A percentile compares a stretch with the other conserved stretches of the same genome.
Conservation (phyloP, 2,797 vertebrate genomes). For the Chaetophractus vellerosus region DNA sequence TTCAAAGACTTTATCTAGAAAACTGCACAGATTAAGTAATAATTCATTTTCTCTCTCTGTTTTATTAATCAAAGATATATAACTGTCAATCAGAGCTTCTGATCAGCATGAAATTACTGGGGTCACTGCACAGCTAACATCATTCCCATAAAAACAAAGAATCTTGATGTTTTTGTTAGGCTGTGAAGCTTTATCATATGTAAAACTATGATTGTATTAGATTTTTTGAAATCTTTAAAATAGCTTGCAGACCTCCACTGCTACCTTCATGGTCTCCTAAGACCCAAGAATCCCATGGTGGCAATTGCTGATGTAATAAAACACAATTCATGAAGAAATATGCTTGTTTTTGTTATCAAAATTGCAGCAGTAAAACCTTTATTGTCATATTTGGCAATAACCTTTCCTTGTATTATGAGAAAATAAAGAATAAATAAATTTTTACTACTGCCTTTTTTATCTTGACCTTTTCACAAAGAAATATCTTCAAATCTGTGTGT, state of each 20-base stretch:
- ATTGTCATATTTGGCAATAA: conserved; percentile 63
- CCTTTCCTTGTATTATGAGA: conserved; percentile 61
- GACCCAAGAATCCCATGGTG: conserved; percentile 3
- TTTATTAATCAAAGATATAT: conserved; percentile 84
- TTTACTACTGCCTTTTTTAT: conserved; percentile 58
- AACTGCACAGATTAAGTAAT: conserved; percentile 79
- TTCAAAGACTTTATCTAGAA: conserved; percentile 81
- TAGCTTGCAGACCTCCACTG: not conserved
- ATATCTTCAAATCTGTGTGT: conserved; percentile 22
- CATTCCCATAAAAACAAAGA: conserved; percentile 66
- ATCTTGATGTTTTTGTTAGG: conserved; percentile 66
- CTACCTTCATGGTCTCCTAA: not conserved
- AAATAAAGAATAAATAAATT: conserved; percentile 67
- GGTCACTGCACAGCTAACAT: conserved; percentile 37
- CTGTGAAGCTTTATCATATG: conserved; percentile 53
- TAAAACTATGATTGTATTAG: conserved; percentile 59
- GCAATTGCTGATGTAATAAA: conserved; percentile 60
- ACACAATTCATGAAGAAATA: conserved; percentile 66
- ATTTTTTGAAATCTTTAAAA: conserved; percentile 70
- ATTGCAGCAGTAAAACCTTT: conserved; percentile 61
- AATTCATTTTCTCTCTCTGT: conserved; percentile 83
- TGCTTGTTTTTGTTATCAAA: conserved; percentile 67
- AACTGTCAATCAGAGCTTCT: conserved; percentile 76
- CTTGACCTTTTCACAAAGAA: conserved; percentile 71
- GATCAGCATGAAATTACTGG: conserved; percentile 73